Evolutionary conservation across 1,140 invertebrate genomes (phyloP), one percentile per base, ranked within the genome.

Genomic region (Drosophila jambulina): DNA sequence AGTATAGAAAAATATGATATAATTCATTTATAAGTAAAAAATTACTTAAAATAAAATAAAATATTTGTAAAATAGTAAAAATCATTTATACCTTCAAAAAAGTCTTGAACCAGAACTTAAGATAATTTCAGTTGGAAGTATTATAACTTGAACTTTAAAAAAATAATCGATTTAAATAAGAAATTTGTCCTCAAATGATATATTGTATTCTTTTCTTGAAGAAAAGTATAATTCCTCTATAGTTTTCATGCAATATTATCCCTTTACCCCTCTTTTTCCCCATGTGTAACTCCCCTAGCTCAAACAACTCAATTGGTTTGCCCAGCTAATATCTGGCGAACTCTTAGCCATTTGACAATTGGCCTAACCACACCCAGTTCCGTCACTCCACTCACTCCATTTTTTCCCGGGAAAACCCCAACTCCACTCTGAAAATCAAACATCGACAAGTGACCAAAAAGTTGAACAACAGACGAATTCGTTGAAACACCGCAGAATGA

Each of bases 371-470:
- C 43, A 67, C 45, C 45, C 27, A 68, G 34, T 19, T 32, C 19
- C 45, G 19, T 21, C 12, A 17, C 34, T 23, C n/a, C n/a, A 25
- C 32, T 15, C 34, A 21, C 25, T 34, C 1, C 17, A 29, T 25
- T 1, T 17, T 23, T 56, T n/a, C 0, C 32, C 13, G 32, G 59
- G 27, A 10, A 21, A 60, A 19, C 36, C 56, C 54, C 25, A 4
- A 46, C 23, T 9, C 21, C 27, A 65, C 53, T 69, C 27, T 23
- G 36, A 15, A 69, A 69, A 67, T 69, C 65, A 67, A 68, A 54
- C 48, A 36, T 56, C 21, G 65, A 80, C 77, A 84, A 84, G 77
- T 84, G 81, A 80, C 72, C 78, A 78, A 75, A 85, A 62, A 75
- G 82, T 72, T 45, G 71, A 84, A 75, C 69, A 80, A 80, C 79